Base-by-base conservation (phyloP, 2,797 vertebrate species). In the Merluccius polli region DNA sequence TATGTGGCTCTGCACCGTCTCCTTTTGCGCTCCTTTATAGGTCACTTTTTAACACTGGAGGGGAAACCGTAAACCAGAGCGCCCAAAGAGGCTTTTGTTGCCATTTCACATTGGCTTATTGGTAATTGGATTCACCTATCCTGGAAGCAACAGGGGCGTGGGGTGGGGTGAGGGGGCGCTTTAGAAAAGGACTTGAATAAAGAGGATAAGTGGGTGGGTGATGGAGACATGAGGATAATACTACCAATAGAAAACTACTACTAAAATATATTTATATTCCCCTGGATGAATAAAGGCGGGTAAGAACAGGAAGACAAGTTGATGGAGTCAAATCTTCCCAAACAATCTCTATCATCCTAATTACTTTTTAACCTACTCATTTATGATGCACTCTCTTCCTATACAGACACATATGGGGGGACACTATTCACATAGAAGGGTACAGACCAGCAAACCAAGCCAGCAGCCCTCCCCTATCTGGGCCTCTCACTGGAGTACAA, bases 71-170 rank as follows among this genome's bases (percentile, higher is more conserved):
- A 92, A 93, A 90, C 89, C 83, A 85, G 85, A 89, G 85, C 89
- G 85, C 85, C 91, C 86, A 90, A 90, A 90, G 89, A 82, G 79
- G 77, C 87, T 88, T 90, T 91, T 92, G 89, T 92, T 91, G 80
- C 78, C 85, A 86, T 87, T 88, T 87, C 82, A 83, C 87, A 85
- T 87, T 77, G 86, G 90, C 88, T 92, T 90, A 92, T 91, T 90
- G 87, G 90, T 92, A 93, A 93, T 89, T 84, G 81, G 90, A 93
- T 88, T 91, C 93, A 89, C 86, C 86, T 87, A 85, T 87, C 79
- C 81, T 85, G 82, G 18, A 88, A 85, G 89, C 87, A 84, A 75
- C 75, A 81, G 82, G 78, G 69, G 83, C 79, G 73, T 79, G 21
- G 80, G 81, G 73, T 81, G 52, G 79, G 80, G 78, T 44, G 41